A percentile compares a stretch with the other conserved stretches of the same genome.
phyloP scores from a whole-genome alignment of 2,888 invertebrate genomes.

The Coleophora flavipennella region DNA sequence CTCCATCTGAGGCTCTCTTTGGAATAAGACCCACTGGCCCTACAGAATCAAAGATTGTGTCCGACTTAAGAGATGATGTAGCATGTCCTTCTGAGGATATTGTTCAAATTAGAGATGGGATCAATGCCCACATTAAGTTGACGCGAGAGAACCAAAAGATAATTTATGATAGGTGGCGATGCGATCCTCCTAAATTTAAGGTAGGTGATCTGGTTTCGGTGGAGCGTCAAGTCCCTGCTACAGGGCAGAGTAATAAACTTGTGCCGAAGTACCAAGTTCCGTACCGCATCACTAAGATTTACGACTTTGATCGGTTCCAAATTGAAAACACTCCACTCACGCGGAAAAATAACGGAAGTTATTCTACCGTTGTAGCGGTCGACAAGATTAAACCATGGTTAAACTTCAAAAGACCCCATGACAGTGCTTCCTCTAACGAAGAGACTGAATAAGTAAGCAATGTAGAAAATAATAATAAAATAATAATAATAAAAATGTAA shows the following conservation, averaged over 20 bases:
- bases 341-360: no score
- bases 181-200: constrained; percentile 3
- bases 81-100: not conserved
- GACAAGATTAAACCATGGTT: no score
- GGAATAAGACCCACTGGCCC: no score
- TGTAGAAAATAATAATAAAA: no score
- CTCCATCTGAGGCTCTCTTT: no score
- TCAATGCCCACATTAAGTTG: not conserved
- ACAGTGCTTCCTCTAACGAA: no score
- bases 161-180: constrained; percentile 2
- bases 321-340: no score
- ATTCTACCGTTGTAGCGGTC: constrained; percentile 3
- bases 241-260: constrained; percentile 8
- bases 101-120: no score
- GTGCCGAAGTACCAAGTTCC: constrained; percentile 7
- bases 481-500: no score
- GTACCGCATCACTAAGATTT: not conserved
- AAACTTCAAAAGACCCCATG: not conserved
- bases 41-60: no score
- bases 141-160: constrained; percentile 2
- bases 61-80: not conserved
- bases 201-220: constrained; percentile 1
- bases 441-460: no score
- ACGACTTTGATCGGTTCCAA: not conserved
- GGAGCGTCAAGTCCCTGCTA: constrained; percentile 2